phyloP scores from a whole-genome alignment of 2,113 vertebrate species.

The Caretta caretta region DNA sequence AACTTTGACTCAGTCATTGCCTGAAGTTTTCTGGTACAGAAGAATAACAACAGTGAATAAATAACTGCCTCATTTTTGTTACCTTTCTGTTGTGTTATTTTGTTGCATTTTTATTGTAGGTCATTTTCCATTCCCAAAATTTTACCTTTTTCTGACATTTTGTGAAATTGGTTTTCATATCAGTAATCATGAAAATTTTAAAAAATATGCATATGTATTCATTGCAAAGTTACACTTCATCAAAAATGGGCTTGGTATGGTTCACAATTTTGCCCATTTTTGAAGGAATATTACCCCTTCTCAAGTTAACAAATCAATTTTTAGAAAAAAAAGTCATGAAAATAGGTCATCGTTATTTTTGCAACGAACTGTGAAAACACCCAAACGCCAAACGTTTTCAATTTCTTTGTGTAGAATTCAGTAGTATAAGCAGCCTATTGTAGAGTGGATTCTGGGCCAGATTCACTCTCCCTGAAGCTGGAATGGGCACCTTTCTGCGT shows the following conservation, averaged over 20 bases:
- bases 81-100: not conserved
- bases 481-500: not conserved
- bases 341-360: constrained; percentile 7
- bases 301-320: not conserved
- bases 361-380: not conserved
- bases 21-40: not conserved
- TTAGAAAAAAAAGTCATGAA: not conserved
- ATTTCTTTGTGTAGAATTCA: not conserved
- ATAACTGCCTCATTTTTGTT: not conserved
- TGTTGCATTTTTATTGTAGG: not conserved
- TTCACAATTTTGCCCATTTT: not conserved
- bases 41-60: not conserved
- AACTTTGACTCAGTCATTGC: not conserved
- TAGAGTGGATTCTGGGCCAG: not conserved
- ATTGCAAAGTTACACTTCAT: not conserved
- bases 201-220: fast-evolving
- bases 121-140: not conserved
- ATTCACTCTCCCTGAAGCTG: not conserved
- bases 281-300: not conserved
- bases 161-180: not conserved
- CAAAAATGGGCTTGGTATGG: not conserved
- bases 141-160: not conserved
- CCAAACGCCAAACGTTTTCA: not conserved
- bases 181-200: not conserved
- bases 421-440: fast-evolving